Percentiles rank a stretch among this genome's conserved stretches.
phyloP scores from a whole-genome alignment of 2,113 vertebrate genomes.

The Grantiella picta region DNA sequence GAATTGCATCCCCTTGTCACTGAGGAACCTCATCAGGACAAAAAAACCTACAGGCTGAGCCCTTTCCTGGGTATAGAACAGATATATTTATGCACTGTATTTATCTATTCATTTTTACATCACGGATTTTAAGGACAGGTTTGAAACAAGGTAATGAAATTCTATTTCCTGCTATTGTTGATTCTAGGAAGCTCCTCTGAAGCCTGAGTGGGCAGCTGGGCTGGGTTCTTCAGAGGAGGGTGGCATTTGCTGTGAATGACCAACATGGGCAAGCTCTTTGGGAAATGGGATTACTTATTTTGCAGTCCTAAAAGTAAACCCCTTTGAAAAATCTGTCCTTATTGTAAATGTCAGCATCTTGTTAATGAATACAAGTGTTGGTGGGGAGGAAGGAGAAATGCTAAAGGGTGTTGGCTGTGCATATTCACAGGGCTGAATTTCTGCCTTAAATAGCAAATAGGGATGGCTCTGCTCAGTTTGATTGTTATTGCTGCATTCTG shows the following conservation, averaged over 20 bases:
- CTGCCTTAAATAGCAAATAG: neutral
- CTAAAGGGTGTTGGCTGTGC: neutral
- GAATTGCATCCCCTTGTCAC: neutral
- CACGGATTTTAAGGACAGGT: neutral
- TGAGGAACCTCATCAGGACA: neutral
- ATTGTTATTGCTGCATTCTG: slow-evolving; percentile 11
- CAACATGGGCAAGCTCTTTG: neutral
- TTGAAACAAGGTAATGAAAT: neutral
- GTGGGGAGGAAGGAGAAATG: neutral
- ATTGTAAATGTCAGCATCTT: slow-evolving; percentile 3
- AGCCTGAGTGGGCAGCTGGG: slow-evolving; percentile 4
- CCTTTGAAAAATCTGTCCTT: slow-evolving; percentile 17
- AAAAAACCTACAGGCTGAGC: neutral
- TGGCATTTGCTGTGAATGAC: neutral
- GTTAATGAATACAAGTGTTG: neutral
- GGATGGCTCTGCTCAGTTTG: neutral
- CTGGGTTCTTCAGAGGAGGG: neutral
- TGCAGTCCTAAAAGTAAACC: slow-evolving; percentile 8
- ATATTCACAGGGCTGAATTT: neutral
- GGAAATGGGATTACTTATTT: neutral
- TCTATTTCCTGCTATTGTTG: neutral
- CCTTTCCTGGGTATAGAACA: neutral
- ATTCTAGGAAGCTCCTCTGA: neutral
- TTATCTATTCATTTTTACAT: neutral
- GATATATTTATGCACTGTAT: neutral